Evolutionary conservation across 1,140 invertebrate genomes (phyloP).

Genomic region (Caenorhabditis inopinata): DNA sequence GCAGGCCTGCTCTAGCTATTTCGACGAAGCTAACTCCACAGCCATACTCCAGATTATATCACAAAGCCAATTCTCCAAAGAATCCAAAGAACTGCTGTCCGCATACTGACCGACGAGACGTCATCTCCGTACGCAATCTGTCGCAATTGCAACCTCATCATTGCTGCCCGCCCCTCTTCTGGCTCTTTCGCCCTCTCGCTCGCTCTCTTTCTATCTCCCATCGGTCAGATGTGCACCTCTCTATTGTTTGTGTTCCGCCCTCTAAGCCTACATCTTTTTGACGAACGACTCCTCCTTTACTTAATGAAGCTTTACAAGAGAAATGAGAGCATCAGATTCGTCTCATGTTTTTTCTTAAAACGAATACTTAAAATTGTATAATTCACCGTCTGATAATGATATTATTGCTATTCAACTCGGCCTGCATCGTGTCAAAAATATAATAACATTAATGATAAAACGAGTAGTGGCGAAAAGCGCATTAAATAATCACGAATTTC

Average conservation of each 20-base stretch:
- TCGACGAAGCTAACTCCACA: too few species aligned
- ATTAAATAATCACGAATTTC: constrained; percentile 10
- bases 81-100: too few species aligned
- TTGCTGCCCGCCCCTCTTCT: not conserved
- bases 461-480: not conserved
- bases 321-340: too few species aligned
- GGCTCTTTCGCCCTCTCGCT: not conserved
- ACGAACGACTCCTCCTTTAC: not conserved
- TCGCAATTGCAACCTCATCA: not conserved
- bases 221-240: constrained; percentile 33
- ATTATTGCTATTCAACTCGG: too few species aligned
- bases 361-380: too few species aligned
- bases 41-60: too few species aligned
- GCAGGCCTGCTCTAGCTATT: too few species aligned
- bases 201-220: not conserved
- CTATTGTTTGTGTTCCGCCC: constrained; percentile 1
- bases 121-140: constrained; percentile 20
- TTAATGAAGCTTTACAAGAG: not conserved
- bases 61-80: too few species aligned
- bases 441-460: not conserved
- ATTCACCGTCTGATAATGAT: too few species aligned
- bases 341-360: not conserved
- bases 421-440: not conserved
- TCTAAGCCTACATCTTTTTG: not conserved
- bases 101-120: too few species aligned